These are phyloP conservation scores for Andrena flavipes DNA, from an alignment of 2,888 invertebrate genomes.

Conservation along the genomic window DNA sequence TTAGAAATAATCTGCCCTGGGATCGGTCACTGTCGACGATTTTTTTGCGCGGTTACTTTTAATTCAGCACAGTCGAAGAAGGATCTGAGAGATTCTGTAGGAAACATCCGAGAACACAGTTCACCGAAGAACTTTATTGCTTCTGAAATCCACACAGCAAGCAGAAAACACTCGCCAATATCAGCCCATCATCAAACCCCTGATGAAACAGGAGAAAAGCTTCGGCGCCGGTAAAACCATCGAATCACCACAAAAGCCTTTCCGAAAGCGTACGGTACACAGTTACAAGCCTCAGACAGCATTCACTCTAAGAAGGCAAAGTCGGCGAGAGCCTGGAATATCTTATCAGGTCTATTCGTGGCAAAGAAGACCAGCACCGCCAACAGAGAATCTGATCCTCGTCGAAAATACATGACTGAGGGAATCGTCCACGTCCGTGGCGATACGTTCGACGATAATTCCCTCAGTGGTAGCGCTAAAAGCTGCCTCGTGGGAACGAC, in stretches of 20 bases:
- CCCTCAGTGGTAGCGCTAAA: slow-evolving; percentile 37
- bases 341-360: neutral
- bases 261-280: neutral
- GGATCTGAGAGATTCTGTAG: no score
- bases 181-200: neutral
- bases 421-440: slow-evolving; percentile 6
- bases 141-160: no score
- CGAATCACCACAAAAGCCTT: neutral
- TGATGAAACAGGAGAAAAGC: neutral
- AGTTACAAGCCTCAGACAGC: neutral
- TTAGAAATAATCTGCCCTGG: neutral
- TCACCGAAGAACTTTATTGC: no score
- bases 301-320: slow-evolving; percentile 2
- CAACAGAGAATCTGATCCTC: slow-evolving; percentile 6
- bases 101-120: no score
- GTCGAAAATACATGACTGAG: slow-evolving; percentile 16
- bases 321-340: neutral
- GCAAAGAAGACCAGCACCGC: neutral
- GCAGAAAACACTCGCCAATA: no score
- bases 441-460: slow-evolving; percentile 43
- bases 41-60: no score
- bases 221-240: neutral
- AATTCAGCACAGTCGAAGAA: no score
- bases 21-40: neutral
- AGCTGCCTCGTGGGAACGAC: slow-evolving; percentile 46